Conservation (phyloP, 1,140 invertebrate species). For the Dreissena rostriformis region DNA sequence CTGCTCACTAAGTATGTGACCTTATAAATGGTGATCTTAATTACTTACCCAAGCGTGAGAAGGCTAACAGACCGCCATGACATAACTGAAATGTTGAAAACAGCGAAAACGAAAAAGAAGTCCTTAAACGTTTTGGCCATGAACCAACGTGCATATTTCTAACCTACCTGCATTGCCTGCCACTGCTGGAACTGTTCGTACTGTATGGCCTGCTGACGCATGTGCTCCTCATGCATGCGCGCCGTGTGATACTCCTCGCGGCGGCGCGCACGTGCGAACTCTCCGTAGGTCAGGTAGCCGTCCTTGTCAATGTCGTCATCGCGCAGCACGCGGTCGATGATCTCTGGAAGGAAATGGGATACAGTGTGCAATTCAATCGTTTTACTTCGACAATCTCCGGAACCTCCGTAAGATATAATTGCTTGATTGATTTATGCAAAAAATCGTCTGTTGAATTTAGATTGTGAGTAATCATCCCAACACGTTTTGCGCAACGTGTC, state of each 20-base stretch:
- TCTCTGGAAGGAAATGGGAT: constrained; percentile 28
- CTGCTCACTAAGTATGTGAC: background rate
- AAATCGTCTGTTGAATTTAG: background rate
- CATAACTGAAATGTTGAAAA: background rate
- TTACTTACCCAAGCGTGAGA: background rate
- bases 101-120: background rate
- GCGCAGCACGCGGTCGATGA: constrained; percentile 46
- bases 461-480: background rate
- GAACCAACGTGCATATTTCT: background rate
- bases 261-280: constrained; percentile 44
- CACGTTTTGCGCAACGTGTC: background rate
- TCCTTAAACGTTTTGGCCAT: background rate
- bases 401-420: background rate
- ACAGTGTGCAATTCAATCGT: background rate
- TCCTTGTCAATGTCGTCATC: constrained; percentile 49
- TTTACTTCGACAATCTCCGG: background rate
- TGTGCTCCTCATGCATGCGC: constrained; percentile 44
- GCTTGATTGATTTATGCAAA: background rate
- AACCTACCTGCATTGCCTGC: constrained; percentile 49
- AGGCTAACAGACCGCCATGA: background rate
- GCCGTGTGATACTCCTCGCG: constrained; percentile 44
- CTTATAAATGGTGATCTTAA: background rate
- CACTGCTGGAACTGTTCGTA: constrained; percentile 48
- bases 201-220: constrained; percentile 36
- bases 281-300: constrained; percentile 47